Evolutionary conservation across 2,113 vertebrate species (phyloP), one percentile per base, ranked within the genome.

Genomic region (Cephalopterus ornatus): DNA sequence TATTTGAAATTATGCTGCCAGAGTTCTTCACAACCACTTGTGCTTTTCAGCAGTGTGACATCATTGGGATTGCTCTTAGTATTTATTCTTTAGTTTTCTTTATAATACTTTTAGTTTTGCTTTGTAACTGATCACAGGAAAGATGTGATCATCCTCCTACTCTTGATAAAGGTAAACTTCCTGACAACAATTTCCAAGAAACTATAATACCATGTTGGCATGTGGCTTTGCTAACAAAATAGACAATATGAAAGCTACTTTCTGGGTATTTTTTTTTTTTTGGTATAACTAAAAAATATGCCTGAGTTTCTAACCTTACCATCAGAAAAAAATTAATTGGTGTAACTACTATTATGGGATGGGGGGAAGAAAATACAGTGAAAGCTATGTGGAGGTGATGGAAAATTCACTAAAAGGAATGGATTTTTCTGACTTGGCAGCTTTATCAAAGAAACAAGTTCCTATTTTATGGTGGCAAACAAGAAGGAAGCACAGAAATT

Each of bases 361-460:
- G 2, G 8, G 0, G 11, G 1, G 0, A 1, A 42, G 30, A 68
- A 58, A 77, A 80, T 42, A 26, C 9, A 18, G 28, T 35, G 3
- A 24, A 47, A 76, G 9, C 9, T 65, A 35, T n/a, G 47, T 12
- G 19, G 28, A 65, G 6, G 11, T 58, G 62, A 63, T 28, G 44
- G 23, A 89, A 93, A 87, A 56, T 13, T 65, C 18, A 15, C 3
- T 59, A 39, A 72, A 88, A 75, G 13, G 59, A 63, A 61, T 33
- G 16, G 3, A 10, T 79, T 79, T 8, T 67, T 83, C 44, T 47
- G 47, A 23, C 7, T 84, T 19, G 55, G 15, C 12, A 71, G 17
- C 53, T 72, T 59, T 50, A 30, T 14, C 39, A 76, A 89, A 61
- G 13, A 68, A 83, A 20, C 3, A 68, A 53, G 33, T 47, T 63